Conservation (phyloP, 2,888 invertebrate species). For the Ametastegia equiseti region DNA sequence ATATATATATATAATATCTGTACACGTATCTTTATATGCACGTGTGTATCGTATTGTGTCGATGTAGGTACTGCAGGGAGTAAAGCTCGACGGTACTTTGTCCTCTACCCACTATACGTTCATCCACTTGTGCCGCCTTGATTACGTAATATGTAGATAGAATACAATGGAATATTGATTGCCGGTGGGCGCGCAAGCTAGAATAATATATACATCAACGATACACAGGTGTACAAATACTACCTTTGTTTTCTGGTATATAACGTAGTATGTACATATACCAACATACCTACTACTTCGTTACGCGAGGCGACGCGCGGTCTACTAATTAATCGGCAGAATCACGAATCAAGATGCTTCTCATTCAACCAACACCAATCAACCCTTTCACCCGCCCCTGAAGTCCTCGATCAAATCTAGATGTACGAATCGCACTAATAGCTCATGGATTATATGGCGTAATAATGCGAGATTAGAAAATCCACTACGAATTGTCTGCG, state of each 20-base stretch:
- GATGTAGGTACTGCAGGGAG: too few relatives aligned
- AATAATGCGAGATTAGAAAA: not conserved
- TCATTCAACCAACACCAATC: not conserved
- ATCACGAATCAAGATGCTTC: slow-evolving; percentile 59
- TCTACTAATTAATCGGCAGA: slow-evolving; percentile 67
- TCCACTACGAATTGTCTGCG: not conserved
- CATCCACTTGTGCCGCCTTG: slow-evolving; percentile 50
- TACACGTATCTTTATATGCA: too few relatives aligned
- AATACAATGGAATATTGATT: slow-evolving; percentile 68
- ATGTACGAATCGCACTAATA: not conserved
- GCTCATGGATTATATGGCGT: not conserved
- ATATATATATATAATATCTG: too few relatives aligned
- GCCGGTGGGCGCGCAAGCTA: slow-evolving; percentile 27
- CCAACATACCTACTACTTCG: too few relatives aligned
- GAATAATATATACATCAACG: not conserved
- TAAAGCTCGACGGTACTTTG: too few relatives aligned
- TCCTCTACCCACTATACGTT: not conserved
- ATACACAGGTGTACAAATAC: slow-evolving; percentile 37
- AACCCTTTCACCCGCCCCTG: too few relatives aligned
- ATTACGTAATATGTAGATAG: slow-evolving; percentile 54
- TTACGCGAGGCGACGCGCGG: slow-evolving; percentile 58
- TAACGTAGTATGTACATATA: too few relatives aligned
- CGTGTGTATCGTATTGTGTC: too few relatives aligned
- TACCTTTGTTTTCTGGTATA: slow-evolving; percentile 54
- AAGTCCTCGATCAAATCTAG: not conserved